Evolutionary conservation across 1,140 invertebrate species (phyloP).

Genomic region (Harpegnathos saltator): DNA sequence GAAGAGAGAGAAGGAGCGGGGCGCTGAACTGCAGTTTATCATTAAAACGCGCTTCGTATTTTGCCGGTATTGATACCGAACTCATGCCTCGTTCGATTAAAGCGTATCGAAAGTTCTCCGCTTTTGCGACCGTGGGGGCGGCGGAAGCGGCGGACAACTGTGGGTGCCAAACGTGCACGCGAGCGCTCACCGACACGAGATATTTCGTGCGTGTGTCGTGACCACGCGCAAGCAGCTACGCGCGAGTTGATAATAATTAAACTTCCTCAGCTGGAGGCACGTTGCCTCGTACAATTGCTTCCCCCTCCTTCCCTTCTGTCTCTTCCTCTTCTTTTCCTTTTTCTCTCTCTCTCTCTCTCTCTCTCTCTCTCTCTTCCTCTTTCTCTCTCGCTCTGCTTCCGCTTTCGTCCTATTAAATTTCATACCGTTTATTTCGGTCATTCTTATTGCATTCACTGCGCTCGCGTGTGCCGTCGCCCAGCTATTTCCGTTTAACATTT

Average conservation of each 20-base stretch:
- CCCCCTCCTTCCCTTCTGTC: constrained; percentile 3
- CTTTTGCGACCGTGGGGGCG: neutral
- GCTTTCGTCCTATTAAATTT: constrained; percentile 34
- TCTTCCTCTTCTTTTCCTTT: too few species aligned
- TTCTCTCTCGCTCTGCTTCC: neutral
- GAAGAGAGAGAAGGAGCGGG: too few species aligned
- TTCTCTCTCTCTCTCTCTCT: too few species aligned
- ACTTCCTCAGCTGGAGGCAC: constrained; percentile 58
- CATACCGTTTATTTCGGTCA: neutral
- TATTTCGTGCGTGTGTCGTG: constrained; percentile 45
- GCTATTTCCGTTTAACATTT: neutral
- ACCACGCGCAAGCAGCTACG: constrained; percentile 31
- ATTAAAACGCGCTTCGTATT: neutral
- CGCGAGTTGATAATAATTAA: constrained; percentile 73
- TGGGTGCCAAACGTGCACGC: constrained; percentile 28
- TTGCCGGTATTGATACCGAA: neutral
- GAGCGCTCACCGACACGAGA: constrained; percentile 5
- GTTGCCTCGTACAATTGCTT: constrained; percentile 41
- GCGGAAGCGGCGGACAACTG: too few species aligned
- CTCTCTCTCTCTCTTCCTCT: too few species aligned
- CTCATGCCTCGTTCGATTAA: constrained; percentile 4
- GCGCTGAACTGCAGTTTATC: neutral
- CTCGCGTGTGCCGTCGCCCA: neutral
- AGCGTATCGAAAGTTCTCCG: neutral
- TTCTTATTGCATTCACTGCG: neutral